These are phyloP conservation scores for Etheostoma nigrum DNA, from an alignment of 2,797 vertebrate species.

Conservation along the genomic window DNA sequence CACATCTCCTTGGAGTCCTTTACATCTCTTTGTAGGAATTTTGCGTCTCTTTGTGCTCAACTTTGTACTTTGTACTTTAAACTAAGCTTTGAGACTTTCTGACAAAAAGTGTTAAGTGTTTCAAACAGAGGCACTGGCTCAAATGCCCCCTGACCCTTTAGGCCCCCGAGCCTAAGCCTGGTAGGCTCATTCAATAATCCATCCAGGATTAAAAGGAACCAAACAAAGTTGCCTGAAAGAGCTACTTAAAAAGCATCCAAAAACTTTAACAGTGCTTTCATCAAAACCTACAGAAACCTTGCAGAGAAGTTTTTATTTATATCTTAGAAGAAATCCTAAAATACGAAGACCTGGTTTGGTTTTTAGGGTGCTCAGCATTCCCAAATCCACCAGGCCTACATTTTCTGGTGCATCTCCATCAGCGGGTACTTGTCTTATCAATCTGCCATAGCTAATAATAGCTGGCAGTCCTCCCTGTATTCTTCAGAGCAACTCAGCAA, in stretches of 20 bases:
- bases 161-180: no score
- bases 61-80: no score
- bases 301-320: background rate
- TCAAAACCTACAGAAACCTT: background rate
- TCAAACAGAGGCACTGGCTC: background rate
- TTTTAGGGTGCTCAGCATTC: background rate
- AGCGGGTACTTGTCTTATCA: slow-evolving; percentile 73
- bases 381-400: background rate
- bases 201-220: background rate
- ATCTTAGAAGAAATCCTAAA: background rate
- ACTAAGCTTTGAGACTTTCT: background rate
- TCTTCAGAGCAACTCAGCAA: background rate
- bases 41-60: background rate
- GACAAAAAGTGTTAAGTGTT: background rate
- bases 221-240: background rate
- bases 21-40: background rate
- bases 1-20: background rate
- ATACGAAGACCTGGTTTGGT: background rate
- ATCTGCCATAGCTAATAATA: slow-evolving; percentile 62
- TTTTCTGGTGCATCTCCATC: slow-evolving; percentile 49
- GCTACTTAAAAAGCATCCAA: background rate
- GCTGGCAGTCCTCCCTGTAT: background rate
- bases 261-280: background rate
- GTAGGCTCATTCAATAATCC: background rate
- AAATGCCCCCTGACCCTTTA: background rate